Evolutionary conservation across 2,113 vertebrate species (phyloP).

Genomic region (Gila orcuttii): DNA sequence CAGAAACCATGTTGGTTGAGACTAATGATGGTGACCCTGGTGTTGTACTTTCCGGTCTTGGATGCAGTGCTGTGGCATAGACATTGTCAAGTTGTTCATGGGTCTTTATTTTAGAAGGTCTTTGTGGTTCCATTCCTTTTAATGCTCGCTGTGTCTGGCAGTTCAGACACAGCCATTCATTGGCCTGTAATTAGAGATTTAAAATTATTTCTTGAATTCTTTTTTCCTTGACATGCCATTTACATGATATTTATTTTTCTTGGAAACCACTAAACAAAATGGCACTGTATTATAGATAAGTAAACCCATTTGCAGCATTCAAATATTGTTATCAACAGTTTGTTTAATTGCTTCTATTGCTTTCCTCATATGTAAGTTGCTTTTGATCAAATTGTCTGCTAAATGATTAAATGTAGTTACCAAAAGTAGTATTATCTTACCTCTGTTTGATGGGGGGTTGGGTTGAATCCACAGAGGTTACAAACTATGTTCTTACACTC

Average conservation of each 20-base stretch:
- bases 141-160: slow-evolving; percentile 93
- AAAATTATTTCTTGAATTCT: neutral
- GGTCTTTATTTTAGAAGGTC: slow-evolving; percentile 69
- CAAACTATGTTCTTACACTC: slow-evolving; percentile 89
- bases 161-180: slow-evolving; percentile 95
- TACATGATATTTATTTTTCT: neutral
- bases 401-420: too few species aligned
- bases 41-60: slow-evolving; percentile 63
- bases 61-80: neutral
- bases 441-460: slow-evolving; percentile 80
- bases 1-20: slow-evolving; percentile 12
- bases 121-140: slow-evolving; percentile 77
- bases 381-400: too few species aligned
- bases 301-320: neutral
- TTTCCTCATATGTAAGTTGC: too few species aligned
- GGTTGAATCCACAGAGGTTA: slow-evolving; percentile 96
- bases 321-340: neutral
- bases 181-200: slow-evolving; percentile 72
- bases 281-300: too few species aligned
- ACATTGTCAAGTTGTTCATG: slow-evolving; percentile 72
- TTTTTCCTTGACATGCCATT: neutral
- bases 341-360: too few species aligned
- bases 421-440: slow-evolving; percentile 61
- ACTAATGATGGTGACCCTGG: neutral
- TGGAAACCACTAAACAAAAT: neutral